Conservation (phyloP, 2,113 vertebrate species). For the Craseonycteris thonglongyai region DNA sequence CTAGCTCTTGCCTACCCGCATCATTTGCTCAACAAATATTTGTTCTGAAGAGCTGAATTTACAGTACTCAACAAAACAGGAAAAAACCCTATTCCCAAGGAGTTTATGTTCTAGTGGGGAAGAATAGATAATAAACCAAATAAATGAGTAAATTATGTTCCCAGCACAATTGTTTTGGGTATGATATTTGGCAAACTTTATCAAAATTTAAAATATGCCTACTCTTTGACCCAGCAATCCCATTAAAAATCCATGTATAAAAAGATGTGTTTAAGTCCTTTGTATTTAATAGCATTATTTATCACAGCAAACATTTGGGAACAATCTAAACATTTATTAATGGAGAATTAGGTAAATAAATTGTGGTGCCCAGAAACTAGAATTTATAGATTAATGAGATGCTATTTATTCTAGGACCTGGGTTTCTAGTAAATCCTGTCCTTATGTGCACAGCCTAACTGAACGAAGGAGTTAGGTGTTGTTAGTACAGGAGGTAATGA, state of each 20-base stretch:
- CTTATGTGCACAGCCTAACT: not conserved
- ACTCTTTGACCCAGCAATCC: not conserved
- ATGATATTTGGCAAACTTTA: not conserved
- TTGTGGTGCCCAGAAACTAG: not conserved
- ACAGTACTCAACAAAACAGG: not conserved
- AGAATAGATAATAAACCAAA: no score
- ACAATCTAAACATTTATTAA: not conserved
- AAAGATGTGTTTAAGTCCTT: not conserved
- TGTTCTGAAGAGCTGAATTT: not conserved
- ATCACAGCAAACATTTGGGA: not conserved
- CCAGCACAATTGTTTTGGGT: not conserved
- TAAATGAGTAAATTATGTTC: not conserved
- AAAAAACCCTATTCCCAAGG: not conserved
- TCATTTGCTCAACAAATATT: not conserved
- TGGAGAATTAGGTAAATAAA: not conserved
- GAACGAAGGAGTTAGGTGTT: not conserved
- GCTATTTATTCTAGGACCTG: not conserved
- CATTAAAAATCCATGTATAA: not conserved
- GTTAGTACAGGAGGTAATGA: not conserved
- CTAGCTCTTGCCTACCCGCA: not conserved
- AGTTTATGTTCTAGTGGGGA: no score
- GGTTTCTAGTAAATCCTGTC: not conserved
- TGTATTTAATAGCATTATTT: not conserved
- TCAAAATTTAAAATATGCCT: not conserved
- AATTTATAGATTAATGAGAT: not conserved